phyloP scores from a whole-genome alignment of 2,888 invertebrate species.

The Parnassius orleans region DNA sequence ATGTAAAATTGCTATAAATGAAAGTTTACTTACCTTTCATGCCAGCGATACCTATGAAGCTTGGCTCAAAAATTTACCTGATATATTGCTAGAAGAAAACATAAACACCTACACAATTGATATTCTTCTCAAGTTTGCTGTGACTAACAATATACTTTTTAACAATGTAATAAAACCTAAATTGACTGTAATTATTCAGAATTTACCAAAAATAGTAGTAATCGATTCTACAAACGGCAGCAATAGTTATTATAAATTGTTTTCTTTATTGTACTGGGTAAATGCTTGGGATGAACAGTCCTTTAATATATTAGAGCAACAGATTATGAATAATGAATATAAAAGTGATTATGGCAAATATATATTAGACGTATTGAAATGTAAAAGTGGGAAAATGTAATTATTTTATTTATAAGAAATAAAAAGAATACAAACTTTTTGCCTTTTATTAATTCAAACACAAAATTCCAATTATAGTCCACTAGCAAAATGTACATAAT shows the following conservation, averaged over 20 bases:
- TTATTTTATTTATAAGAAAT: slow-evolving; percentile 15
- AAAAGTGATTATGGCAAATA: slow-evolving; percentile 58
- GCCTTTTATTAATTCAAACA: slow-evolving; percentile 46
- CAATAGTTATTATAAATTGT: slow-evolving; percentile 71
- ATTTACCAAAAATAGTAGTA: slow-evolving; percentile 61
- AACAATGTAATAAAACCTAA: slow-evolving; percentile 68
- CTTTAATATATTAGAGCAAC: slow-evolving; percentile 63
- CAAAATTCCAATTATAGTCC: slow-evolving; percentile 37
- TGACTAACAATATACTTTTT: slow-evolving; percentile 75
- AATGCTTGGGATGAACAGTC: slow-evolving; percentile 65
- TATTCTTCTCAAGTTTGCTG: slow-evolving; percentile 80
- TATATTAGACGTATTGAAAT: slow-evolving; percentile 64
- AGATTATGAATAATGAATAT: slow-evolving; percentile 56
- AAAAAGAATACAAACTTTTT: slow-evolving; percentile 24
- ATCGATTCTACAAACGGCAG: slow-evolving; percentile 56
- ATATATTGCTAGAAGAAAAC: slow-evolving; percentile 74
- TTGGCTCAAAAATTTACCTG: slow-evolving; percentile 80
- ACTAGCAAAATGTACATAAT: slow-evolving; percentile 33
- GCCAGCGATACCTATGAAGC: slow-evolving; percentile 59
- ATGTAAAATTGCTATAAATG: slow-evolving; percentile 69
- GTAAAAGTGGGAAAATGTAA: slow-evolving; percentile 46
- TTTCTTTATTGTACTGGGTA: slow-evolving; percentile 79
- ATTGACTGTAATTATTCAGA: slow-evolving; percentile 65
- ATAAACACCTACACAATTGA: slow-evolving; percentile 76
- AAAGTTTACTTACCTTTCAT: slow-evolving; percentile 62